Evolutionary conservation across 2,888 invertebrate species (phyloP), one percentile per base, ranked within the genome.

Genomic region (Seira musarum): DNA sequence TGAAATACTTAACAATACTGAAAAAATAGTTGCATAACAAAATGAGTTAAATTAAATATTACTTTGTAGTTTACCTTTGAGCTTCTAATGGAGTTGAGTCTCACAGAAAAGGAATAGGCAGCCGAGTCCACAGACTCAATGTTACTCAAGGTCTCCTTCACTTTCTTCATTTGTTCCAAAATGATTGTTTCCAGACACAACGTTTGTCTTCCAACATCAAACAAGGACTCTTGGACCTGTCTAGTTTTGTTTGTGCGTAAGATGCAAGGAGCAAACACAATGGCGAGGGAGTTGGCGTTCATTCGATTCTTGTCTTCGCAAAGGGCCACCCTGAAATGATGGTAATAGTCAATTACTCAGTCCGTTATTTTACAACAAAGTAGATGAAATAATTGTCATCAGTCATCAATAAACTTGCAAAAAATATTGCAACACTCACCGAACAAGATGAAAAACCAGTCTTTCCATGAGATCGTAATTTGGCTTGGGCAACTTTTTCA

Each of bases 191-290:
- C 96, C 82, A 98, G 94, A 89, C 96, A 96, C 90, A 93, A 92
- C 69, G 96, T 96, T 89, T 96, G 96, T 69, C 94, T 92, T 87
- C 94, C 93, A 87, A 97, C 96, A 89, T 97, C 96, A 87, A 94
- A 93, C 84, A 98, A 91, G 88, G 96, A 95, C 89, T 96, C 96
- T 90, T 97, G 97, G 70, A 97, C 97, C 64, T 96, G 96, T 86
- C 96, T 92, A 83, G 93, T 90, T 89, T 95, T 94, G 89, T 95
- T 95, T 84, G 96, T 95, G 87, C 97, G 92, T 85, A 82, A 57
- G 68, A 98, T 94, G 89, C 97, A 97, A 66, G 98, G 97, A 61
- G 97, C 97, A 90, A 97, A 98, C 84, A 98, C 96, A 86, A 97
- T 96, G 70, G 97, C 96, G 85, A 98, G 90, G 71, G 96, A 95